These are phyloP conservation scores for Amniataba percoides DNA, from an alignment of 2,797 vertebrate genomes.

Conservation along the genomic window DNA sequence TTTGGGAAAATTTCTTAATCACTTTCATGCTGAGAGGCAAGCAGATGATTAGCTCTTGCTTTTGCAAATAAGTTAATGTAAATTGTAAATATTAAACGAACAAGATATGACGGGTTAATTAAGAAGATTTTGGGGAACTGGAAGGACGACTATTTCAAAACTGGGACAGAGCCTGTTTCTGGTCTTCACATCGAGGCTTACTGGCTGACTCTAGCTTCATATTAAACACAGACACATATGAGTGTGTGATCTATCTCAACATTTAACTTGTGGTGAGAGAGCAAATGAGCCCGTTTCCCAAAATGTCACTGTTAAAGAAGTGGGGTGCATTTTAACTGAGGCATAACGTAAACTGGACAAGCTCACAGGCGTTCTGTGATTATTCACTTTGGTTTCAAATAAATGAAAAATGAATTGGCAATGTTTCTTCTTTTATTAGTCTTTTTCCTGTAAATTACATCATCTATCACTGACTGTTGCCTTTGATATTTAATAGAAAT, in stretches of 20 bases:
- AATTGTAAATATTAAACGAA: neutral
- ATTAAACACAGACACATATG: neutral
- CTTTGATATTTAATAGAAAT: slow-evolving; percentile 19
- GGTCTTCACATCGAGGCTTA: no score
- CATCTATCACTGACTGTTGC: slow-evolving; percentile 14
- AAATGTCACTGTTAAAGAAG: neutral
- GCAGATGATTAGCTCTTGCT: neutral
- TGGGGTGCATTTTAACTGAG: neutral
- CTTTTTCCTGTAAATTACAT: neutral
- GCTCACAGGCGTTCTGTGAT: neutral
- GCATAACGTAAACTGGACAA: neutral
- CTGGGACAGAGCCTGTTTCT: neutral
- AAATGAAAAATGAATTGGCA: neutral
- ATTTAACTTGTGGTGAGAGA: neutral
- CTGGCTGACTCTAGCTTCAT: neutral
- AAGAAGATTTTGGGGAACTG: no score
- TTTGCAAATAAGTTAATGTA: neutral
- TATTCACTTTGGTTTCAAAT: neutral
- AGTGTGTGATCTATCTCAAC: neutral
- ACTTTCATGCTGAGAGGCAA: neutral
- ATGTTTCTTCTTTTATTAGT: neutral
- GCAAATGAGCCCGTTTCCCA: neutral
- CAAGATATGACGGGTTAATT: neutral
- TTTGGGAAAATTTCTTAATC: neutral
- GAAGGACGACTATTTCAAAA: no score